phyloP scores from a whole-genome alignment of 2,797 vertebrate species.

The Enteromius thamalakanensis region DNA sequence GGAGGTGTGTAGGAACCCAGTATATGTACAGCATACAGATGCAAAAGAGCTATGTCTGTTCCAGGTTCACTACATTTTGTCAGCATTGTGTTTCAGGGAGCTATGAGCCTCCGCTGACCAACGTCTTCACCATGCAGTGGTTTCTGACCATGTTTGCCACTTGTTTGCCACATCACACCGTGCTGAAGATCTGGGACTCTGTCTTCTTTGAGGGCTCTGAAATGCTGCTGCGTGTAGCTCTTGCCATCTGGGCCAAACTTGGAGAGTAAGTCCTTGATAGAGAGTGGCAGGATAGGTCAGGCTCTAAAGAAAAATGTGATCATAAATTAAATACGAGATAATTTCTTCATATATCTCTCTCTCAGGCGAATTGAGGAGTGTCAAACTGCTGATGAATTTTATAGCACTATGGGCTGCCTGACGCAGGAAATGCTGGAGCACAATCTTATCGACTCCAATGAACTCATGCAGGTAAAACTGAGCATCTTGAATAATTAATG shows the following conservation, averaged over 20 bases:
- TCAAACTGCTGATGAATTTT: slow-evolving; percentile 95
- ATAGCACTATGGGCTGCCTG: slow-evolving; percentile 94
- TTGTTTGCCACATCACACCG: slow-evolving; percentile 92
- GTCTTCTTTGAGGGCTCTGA: slow-evolving; percentile 98
- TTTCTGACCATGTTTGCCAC: slow-evolving; percentile 98
- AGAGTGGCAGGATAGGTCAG: background rate
- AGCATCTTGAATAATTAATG: background rate
- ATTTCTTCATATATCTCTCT: background rate
- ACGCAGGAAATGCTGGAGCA: slow-evolving; percentile 97
- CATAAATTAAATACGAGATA: background rate
- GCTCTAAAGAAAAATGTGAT: background rate
- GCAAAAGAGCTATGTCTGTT: background rate
- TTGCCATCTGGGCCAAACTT: slow-evolving; percentile 95
- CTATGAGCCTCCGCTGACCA: slow-evolving; percentile 96
- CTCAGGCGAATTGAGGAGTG: slow-evolving; percentile 92
- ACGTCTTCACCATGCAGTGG: slow-evolving; percentile 99
- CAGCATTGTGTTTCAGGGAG: slow-evolving; percentile 80
- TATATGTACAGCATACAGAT: background rate
- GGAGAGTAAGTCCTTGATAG: slow-evolving; percentile 85
- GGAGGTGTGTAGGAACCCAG: slow-evolving; percentile 80
- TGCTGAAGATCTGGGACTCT: slow-evolving; percentile 98
- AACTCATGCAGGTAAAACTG: slow-evolving; percentile 91
- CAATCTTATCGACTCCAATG: slow-evolving; percentile 87
- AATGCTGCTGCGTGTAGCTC: slow-evolving; percentile 91
- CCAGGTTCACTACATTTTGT: slow-evolving; percentile 1